These are phyloP conservation scores for Hippocampus mohnikei DNA, from an alignment of 2,113 vertebrate species.

Conservation along the genomic window DNA sequence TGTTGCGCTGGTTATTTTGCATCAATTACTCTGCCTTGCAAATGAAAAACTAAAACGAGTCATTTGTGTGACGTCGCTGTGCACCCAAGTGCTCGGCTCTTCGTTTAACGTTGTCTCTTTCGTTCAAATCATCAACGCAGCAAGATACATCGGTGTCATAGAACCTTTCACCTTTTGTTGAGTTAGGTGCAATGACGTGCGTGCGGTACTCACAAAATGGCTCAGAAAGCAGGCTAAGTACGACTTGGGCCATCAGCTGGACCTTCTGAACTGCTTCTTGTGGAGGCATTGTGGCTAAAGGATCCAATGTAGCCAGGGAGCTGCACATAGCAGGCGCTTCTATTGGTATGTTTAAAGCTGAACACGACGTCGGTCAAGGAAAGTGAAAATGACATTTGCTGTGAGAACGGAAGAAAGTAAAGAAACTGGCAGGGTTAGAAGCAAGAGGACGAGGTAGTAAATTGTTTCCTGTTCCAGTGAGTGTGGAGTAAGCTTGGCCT, in stretches of 20 bases:
- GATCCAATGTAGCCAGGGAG: constrained; percentile 32
- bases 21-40: no score
- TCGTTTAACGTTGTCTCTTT: not conserved
- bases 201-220: constrained; percentile 51
- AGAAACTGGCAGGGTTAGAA: not conserved
- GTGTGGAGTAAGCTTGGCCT: constrained; percentile 44
- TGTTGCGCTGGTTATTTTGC: no score
- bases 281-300: constrained; percentile 28
- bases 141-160: not conserved
- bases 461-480: constrained; percentile 38
- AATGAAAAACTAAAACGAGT: no score
- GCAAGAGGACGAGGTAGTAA: constrained; percentile 9
- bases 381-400: not conserved
- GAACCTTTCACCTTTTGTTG: not conserved
- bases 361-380: constrained; percentile 36
- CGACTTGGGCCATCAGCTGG: constrained; percentile 55
- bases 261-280: constrained; percentile 53
- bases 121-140: not conserved
- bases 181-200: not conserved
- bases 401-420: not conserved
- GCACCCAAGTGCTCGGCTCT: not conserved
- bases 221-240: constrained; percentile 59
- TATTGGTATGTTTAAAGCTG: constrained; percentile 58
- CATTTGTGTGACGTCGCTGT: no score
- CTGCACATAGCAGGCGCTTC: constrained; percentile 38